Evolutionary conservation across 2,888 invertebrate genomes (phyloP).

Genomic region (Amphipoea oculea): DNA sequence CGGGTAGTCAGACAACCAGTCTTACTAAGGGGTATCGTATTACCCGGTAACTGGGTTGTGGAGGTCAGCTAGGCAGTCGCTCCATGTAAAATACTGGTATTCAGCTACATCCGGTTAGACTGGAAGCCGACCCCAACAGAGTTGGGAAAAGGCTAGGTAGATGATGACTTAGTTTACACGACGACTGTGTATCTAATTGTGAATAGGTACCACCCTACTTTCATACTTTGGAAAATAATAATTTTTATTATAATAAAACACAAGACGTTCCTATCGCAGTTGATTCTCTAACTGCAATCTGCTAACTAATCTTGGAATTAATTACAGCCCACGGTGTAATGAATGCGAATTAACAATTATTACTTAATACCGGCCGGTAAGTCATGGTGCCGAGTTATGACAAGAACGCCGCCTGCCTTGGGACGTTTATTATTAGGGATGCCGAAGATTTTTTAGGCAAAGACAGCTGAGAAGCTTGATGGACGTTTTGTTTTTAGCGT

Average conservation of each 20-base stretch:
- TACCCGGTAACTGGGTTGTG: too few relatives aligned
- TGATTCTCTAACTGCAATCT: constrained; percentile 14
- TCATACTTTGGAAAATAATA: neutral
- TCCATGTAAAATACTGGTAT: too few relatives aligned
- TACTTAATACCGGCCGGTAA: constrained; percentile 53
- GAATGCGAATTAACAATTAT: constrained; percentile 63
- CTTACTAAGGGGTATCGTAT: too few relatives aligned
- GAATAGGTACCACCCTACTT: neutral
- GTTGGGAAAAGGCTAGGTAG: too few relatives aligned
- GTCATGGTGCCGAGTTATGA: constrained; percentile 68
- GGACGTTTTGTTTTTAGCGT: too few relatives aligned
- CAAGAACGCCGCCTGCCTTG: constrained; percentile 79
- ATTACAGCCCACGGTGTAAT: constrained; percentile 55
- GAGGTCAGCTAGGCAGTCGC: too few relatives aligned
- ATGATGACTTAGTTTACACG: neutral
- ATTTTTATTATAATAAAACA: neutral
- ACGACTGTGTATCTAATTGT: neutral
- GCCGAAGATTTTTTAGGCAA: neutral
- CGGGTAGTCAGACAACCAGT: too few relatives aligned
- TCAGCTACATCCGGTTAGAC: too few relatives aligned
- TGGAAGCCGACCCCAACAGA: too few relatives aligned
- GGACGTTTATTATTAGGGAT: constrained; percentile 57
- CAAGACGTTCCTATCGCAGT: neutral
- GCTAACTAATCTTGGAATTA: constrained; percentile 49
- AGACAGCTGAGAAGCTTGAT: neutral